Evolutionary conservation across 2,888 invertebrate genomes (phyloP), one percentile per base, ranked within the genome.

Genomic region (Pseudococcus longispinus): DNA sequence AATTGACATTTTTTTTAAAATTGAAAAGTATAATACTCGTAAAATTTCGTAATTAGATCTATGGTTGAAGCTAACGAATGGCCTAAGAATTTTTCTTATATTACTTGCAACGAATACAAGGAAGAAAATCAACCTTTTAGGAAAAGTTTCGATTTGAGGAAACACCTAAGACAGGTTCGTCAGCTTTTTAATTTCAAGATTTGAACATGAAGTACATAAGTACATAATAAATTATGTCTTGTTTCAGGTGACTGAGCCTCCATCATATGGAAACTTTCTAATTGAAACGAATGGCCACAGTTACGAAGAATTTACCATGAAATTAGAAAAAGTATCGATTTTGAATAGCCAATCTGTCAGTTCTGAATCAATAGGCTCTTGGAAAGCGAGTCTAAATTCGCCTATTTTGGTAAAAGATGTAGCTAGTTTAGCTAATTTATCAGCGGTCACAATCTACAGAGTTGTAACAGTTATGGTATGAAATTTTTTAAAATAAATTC

Each of bases 371-470:
- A 91, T 96, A 88, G 96, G 96, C 65, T 93, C 93, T 5, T 97
- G 96, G 96, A 93, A 93, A 89, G 94, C 96, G 18, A 95, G 95
- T 29, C 92, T 96, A 37, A 92, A 94, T 88, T 93, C 93, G 55
- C 93, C 93, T 15, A 91, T 97, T 87, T 91, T 93, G 83, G 93
- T 94, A 89, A 92, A 92, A 88, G 93, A 94, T 90, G 93, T 93
- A 77, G 92, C 92, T 89, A 93, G 93, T 84, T 94, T 95, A 92
- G 93, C 92, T 89, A 95, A 95, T 91, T 94, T 95, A 89, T 94
- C 95, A 0, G 96, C 96, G 4, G 94, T 95, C 89, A 94, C 95
- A 44, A 95, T 95, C n/a, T 97, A 97, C 91, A 93, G 96, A 89
- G 94, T 98, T 85, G 95, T 95, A 83, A 96, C 97, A 0, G 94